Base-by-base conservation (phyloP, 2,113 vertebrate species). In the Pluvianellus socialis region DNA sequence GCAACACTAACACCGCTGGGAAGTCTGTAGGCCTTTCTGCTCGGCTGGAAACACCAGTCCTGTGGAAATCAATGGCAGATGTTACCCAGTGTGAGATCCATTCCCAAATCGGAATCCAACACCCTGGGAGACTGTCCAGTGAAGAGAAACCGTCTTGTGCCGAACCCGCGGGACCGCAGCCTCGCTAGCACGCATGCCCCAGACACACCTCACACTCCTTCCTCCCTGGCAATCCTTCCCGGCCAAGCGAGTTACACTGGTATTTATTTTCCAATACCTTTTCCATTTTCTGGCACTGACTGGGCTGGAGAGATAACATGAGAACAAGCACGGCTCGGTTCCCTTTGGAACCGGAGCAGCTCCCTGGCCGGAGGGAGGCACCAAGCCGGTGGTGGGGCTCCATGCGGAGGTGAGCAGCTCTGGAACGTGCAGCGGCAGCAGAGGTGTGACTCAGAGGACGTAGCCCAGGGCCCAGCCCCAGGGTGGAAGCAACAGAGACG, bases 31-130 rank as follows among this genome's bases (percentile, higher is more conserved):
- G 73, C 28, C 3, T 89, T 95, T 94, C 61, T 94, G 91, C 66
- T 91, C 47, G 81, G 80, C 94, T 95, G 92, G 75, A 91, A 92
- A 79, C 74, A 81, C 24, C 80, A 45, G 70, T 19, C 72, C 58
- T 75, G 45, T 87, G 81, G 76, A 96, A 95, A 96, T 94, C 92
- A 87, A 9, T 13, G 76, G 77, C 92, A 96, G 94, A 91, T 94
- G 95, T 89, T 76, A 33, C 35, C 58, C 66, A 13, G 70, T 26
- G 91, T 80, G 73, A 89, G 90, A 85, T 53, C 63, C 40, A 68
- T n/a, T 62, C 68, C 44, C 32, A 49, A 86, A 83, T 1, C 0
- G 0, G 70, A 88, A 24, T 26, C 63, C 50, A 67, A 53, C 35
- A 68, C 53, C 62, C 49, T 38, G 21, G 58, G 80, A 92, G 59